A percentile compares a stretch with the other conserved stretches of the same genome.
Conservation (phyloP, 2,113 vertebrate species). For the Pimephales promelas region DNA sequence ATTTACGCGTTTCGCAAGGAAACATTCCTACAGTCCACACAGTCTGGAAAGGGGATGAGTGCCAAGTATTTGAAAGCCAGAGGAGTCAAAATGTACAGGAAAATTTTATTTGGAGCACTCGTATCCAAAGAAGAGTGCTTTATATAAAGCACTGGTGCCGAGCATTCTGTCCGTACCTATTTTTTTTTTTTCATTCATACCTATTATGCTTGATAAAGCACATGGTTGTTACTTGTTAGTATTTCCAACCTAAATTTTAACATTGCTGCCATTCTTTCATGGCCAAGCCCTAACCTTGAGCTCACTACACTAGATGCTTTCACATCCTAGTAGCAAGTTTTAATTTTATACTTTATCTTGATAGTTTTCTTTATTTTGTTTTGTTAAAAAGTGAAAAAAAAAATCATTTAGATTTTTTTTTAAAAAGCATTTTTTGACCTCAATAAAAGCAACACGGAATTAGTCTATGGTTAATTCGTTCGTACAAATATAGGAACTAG, state of each 20-base stretch:
- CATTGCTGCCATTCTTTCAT: slow-evolving; percentile 59
- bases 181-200: slow-evolving; percentile 12
- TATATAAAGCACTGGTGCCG: slow-evolving; percentile 3
- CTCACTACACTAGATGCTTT: slow-evolving; percentile 41
- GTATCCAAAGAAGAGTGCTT: not conserved
- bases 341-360: not conserved
- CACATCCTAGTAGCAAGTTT: slow-evolving; percentile 15
- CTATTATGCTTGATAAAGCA: slow-evolving; percentile 12
- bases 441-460: not conserved
- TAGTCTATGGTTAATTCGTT: not conserved
- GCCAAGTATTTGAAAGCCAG: slow-evolving; percentile 6
- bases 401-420: not conserved
- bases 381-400: not conserved
- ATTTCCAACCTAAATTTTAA: slow-evolving; percentile 66
- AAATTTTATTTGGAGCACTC: not conserved
- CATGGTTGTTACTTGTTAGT: slow-evolving; percentile 24
- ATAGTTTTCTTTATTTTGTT: not conserved
- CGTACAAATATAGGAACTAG: too few relatives aligned
- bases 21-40: slow-evolving; percentile 30
- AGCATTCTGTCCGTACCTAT: not conserved
- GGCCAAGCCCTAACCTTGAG: slow-evolving; percentile 57
- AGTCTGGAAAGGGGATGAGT: slow-evolving; percentile 2
- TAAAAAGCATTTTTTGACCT: not conserved
- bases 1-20: not conserved
- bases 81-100: not conserved